Evolutionary conservation across 2,113 vertebrate genomes (phyloP), one percentile per base, ranked within the genome.

Genomic region (Pholis gunnellus): DNA sequence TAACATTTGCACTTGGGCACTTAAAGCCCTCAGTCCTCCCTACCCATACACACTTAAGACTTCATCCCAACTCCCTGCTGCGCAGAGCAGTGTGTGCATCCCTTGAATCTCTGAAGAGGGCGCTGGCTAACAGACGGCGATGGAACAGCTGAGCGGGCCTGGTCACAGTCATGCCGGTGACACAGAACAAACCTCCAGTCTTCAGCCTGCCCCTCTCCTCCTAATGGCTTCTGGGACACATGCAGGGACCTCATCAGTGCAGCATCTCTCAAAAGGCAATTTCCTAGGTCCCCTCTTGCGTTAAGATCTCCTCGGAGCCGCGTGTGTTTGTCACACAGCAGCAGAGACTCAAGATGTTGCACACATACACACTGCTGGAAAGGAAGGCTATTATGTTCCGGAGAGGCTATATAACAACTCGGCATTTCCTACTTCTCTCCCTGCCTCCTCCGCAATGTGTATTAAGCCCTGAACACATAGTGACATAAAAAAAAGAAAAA

Each of bases 181-280:
- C 88, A 82, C 79, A 81, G 87, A 78, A 66, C 46, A 77, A 84
- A 83, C 84, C 75, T 46, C 46, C 34, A 31, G 63, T 81, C 75
- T 44, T 46, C 38, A 34, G 52, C 69, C 70, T 52, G 44, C 44
- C 74, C 73, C 48, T 27, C 80, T 85, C 86, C 81, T 72, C 46
- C 88, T 93, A 91, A 93, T 87, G 86, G 85, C 86, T 85, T 78
- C 63, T 83, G 76, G 88, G 81, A 89, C 82, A 85, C 89, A 87
- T 70, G 81, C 87, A 20, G 87, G 72, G 90, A 89, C 78, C 92
- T 91, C 87, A 91, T 93, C 90, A 92, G 76, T 42, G 74, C 72
- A 29, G 84, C 89, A 77, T 91, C 82, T 91, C 87, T 74, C 88
- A 83, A 84, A 91, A 87, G 84, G 87, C 93, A 92, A 91, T 94